A percentile compares a stretch with the other conserved stretches of the same genome.
These are phyloP conservation scores for Paguma larvata DNA, from an alignment of 2,797 vertebrate species.

Conservation along the genomic window DNA sequence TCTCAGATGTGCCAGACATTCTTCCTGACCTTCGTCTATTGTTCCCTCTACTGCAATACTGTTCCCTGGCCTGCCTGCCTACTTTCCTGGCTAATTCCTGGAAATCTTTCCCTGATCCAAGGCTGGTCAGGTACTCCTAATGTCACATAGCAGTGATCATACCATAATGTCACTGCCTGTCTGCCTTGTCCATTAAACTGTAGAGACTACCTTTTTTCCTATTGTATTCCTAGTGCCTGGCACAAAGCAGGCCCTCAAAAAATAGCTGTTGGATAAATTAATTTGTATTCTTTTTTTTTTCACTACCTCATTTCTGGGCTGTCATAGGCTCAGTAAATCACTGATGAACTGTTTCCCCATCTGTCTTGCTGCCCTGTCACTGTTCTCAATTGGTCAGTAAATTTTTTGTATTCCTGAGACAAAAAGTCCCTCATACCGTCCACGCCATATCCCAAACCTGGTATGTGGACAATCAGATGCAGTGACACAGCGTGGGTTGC, in stretches of 20 bases:
- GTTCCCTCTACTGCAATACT: background rate
- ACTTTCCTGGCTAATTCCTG: background rate
- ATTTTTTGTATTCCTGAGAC: slow-evolving; percentile 8
- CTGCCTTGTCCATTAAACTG: background rate
- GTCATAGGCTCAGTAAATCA: background rate
- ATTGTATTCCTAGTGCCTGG: background rate
- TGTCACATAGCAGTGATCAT: background rate
- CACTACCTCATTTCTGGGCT: background rate
- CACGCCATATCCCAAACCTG: background rate
- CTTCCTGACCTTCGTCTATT: background rate
- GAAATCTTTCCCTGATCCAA: background rate
- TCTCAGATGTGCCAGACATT: background rate
- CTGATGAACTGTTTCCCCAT: background rate
- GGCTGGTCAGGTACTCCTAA: background rate
- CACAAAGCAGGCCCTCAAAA: slow-evolving; percentile 7
- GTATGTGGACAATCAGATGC: background rate
- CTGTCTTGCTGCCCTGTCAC: background rate
- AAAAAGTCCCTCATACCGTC: background rate
- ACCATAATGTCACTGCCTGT: background rate
- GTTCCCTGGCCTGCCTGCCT: background rate
- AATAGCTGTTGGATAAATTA: background rate
- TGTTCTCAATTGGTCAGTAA: background rate
- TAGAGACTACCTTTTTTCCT: background rate
- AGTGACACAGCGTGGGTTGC: background rate
- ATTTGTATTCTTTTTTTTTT: background rate